phyloP scores from a whole-genome alignment of 2,888 invertebrate species.

The Chymomyza procnemis region DNA sequence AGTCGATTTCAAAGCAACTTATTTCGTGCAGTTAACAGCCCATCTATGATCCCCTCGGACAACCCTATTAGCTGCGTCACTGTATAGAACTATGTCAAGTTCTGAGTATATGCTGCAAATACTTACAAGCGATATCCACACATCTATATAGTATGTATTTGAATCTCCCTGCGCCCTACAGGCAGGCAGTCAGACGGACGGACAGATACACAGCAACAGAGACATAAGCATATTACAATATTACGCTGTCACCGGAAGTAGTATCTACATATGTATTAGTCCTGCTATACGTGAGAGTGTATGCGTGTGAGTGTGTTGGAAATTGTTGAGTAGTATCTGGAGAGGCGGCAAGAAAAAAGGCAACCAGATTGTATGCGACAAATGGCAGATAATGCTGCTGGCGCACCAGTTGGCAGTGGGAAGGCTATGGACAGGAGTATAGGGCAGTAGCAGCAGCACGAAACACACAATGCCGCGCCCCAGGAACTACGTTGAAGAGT shows the following conservation, averaged over 20 bases:
- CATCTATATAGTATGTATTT: not conserved
- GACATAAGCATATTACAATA: constrained; percentile 74
- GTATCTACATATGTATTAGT: constrained; percentile 13
- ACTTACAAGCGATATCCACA: not conserved
- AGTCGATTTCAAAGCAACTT: too few species aligned
- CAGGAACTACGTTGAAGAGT: not conserved
- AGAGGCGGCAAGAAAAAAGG: constrained; percentile 43
- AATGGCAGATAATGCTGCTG: constrained; percentile 72
- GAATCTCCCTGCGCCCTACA: not conserved
- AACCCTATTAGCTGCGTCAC: too few species aligned
- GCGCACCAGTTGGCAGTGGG: constrained; percentile 14
- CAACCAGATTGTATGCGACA: constrained; percentile 73
- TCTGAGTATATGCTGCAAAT: not conserved
- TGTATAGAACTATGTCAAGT: not conserved
- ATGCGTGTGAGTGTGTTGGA: not conserved
- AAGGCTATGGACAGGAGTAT: not conserved
- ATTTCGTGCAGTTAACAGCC: too few species aligned
- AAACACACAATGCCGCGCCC: not conserved
- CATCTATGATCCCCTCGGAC: too few species aligned
- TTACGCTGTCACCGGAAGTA: constrained; percentile 74
- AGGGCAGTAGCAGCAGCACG: constrained; percentile 14
- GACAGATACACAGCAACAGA: constrained; percentile 45
- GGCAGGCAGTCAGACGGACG: constrained; percentile 21
- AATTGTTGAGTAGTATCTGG: constrained; percentile 23
- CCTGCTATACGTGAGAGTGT: not conserved